Base-by-base conservation (phyloP, 2,113 vertebrate species). In the Ovibos moschatus region DNA sequence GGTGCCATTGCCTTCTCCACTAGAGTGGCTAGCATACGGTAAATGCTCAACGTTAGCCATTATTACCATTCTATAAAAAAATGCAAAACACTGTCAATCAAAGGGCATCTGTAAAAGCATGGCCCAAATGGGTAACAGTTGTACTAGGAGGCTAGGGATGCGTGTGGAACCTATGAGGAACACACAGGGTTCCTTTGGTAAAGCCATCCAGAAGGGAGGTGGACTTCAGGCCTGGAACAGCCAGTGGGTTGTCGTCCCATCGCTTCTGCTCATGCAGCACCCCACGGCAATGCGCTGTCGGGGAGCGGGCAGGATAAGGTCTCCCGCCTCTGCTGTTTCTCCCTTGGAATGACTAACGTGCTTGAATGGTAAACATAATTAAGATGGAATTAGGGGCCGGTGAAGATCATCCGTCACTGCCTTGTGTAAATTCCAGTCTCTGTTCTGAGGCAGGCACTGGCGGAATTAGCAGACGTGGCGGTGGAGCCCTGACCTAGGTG, bases 161-260 rank as follows among this genome's bases (percentile, higher is more conserved):
- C 14, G 5, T 51, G 91, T 40, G 94, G 89, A 10, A 36, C 6
- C 30, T 33, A 1, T 3, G 21, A 82, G 87, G 86, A 23, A 13
- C 30, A 40, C 11, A 6, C 17, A 5, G 62, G 8, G 10, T 43
- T 27, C 33, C 51, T 55, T 30, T 0, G 30, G 50, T 57, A 21
- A 79, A 40, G 19, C 55, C 93, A 21, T 28, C 87, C 51, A 47
- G 67, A 83, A 55, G 45, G 89, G 33, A 86, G 60, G 43, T 11
- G 21, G 87, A 30, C 0, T 0, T 21, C 21, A 2, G 17, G 55
- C 25, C 50, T 10, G 28, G 67, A 45, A 36, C 23, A 47, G 74
- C 58, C 15, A 3, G 1, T 2, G 57, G 2, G 0, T 28, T 25
- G 51, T 33, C 50, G 27, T 0, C 5, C 2, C 6, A 4, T 36